Evolutionary conservation across 2,797 vertebrate species (phyloP).

Genomic region (Gymnocypris eckloni): DNA sequence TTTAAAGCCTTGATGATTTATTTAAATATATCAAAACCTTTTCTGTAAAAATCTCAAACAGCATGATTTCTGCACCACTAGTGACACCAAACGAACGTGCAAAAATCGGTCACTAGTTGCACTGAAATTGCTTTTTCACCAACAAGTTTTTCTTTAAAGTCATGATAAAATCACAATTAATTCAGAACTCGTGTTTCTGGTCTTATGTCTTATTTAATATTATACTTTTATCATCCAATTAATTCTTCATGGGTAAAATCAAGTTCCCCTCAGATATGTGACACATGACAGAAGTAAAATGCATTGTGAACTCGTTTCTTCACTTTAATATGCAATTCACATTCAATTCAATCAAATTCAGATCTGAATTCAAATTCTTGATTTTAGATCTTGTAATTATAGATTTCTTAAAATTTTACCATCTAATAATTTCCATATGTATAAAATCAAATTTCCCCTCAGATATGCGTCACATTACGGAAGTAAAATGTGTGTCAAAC

Average conservation of each 20-base stretch:
- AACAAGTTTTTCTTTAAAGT: neutral
- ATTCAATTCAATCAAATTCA: neutral
- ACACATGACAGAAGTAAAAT: too few species aligned
- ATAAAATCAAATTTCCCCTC: neutral
- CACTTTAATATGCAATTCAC: neutral
- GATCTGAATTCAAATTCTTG: neutral
- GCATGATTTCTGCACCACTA: neutral
- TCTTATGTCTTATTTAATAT: neutral
- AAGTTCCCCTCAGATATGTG: too few species aligned
- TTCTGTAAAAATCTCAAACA: neutral
- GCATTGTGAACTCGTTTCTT: too few species aligned
- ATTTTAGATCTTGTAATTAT: neutral
- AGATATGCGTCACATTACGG: neutral
- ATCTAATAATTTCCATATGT: neutral
- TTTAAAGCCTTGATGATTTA: neutral
- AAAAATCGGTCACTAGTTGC: neutral
- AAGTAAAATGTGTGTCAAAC: neutral
- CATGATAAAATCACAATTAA: neutral
- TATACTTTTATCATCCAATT: neutral
- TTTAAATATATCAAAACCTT: neutral
- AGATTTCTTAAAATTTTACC: neutral
- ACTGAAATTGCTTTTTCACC: neutral
- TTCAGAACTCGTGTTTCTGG: neutral
- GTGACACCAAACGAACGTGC: neutral
- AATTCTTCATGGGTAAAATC: neutral